These are phyloP conservation scores for Catocala nupta DNA, from an alignment of 2,888 invertebrate species.

Conservation along the genomic window DNA sequence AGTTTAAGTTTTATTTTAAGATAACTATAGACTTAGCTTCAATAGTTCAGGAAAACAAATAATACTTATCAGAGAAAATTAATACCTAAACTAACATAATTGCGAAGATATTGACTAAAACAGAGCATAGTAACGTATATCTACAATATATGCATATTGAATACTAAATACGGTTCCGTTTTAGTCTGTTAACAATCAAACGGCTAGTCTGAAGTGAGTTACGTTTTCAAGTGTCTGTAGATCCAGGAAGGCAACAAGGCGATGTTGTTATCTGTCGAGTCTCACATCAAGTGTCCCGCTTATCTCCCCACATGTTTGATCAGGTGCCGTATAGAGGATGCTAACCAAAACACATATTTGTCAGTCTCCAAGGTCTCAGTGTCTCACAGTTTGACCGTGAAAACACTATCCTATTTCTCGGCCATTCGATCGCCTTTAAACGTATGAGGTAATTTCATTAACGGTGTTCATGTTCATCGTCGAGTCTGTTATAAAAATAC, in stretches of 20 bases:
- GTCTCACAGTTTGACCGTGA: conserved; percentile 73
- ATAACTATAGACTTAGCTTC: too few species aligned
- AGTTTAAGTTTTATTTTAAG: too few species aligned
- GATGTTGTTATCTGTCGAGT: conserved; percentile 75
- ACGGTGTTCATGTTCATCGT: conserved; percentile 28
- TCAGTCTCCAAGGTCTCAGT: conserved; percentile 70
- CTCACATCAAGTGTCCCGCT: conserved; percentile 83
- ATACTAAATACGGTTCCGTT: conserved; percentile 11
- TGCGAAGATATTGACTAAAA: too few species aligned
- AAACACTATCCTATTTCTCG: conserved; percentile 63
- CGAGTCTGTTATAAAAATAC: conserved; percentile 18
- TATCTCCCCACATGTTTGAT: conserved; percentile 85
- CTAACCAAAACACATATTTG: conserved; percentile 70
- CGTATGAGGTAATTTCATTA: conserved; percentile 37
- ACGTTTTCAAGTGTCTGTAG: conserved; percentile 65
- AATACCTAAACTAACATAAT: too few species aligned
- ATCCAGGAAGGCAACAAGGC: conserved; percentile 66
- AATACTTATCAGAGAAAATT: too few species aligned
- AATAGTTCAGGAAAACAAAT: too few species aligned
- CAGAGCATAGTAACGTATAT: too few species aligned
- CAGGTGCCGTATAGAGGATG: conserved; percentile 77
- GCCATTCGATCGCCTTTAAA: conserved; percentile 59
- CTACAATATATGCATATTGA: too few species aligned
- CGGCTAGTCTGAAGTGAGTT: conserved; percentile 49
- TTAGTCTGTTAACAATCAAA: conserved; percentile 44